A percentile compares a stretch with the other conserved stretches of the same genome.
Evolutionary conservation across 1,140 invertebrate species (phyloP).

Genomic region (Monomorium pharaonis): DNA sequence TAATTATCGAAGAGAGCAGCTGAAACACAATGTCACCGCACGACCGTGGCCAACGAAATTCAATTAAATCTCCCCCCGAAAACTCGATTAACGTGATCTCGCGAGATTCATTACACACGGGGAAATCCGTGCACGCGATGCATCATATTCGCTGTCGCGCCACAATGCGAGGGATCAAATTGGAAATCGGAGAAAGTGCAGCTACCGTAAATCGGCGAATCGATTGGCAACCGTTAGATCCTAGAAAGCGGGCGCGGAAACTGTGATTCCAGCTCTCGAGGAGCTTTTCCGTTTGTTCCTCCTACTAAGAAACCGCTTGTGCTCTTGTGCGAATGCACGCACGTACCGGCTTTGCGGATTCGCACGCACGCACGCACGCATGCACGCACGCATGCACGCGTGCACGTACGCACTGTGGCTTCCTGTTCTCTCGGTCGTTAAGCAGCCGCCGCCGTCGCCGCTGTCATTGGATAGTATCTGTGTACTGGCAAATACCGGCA

Average conservation of each 20-base stretch:
- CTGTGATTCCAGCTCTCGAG: constrained; percentile 10
- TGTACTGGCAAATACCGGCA: constrained; percentile 12
- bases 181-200: constrained; percentile 62
- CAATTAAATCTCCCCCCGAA: constrained; percentile 9
- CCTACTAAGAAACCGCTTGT: background rate
- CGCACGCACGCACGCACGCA: background rate
- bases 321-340: constrained; percentile 15
- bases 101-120: constrained; percentile 20
- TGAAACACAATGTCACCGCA: background rate
- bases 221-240: constrained; percentile 37
- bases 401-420: background rate
- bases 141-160: constrained; percentile 46
- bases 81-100: background rate
- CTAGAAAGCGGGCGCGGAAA: constrained; percentile 61
- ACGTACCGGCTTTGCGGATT: background rate
- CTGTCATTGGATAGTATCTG: constrained; percentile 13
- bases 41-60: background rate
- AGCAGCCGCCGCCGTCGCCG: constrained; percentile 18
- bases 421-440: constrained; percentile 54
- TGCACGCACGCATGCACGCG: background rate
- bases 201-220: constrained; percentile 57
- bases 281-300: constrained; percentile 65
- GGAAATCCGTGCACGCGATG: constrained; percentile 34
- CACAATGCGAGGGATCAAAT: constrained; percentile 30
- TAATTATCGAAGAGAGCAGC: background rate